Evolutionary conservation across 2,888 invertebrate genomes (phyloP).

Genomic region (Blera fallax): DNA sequence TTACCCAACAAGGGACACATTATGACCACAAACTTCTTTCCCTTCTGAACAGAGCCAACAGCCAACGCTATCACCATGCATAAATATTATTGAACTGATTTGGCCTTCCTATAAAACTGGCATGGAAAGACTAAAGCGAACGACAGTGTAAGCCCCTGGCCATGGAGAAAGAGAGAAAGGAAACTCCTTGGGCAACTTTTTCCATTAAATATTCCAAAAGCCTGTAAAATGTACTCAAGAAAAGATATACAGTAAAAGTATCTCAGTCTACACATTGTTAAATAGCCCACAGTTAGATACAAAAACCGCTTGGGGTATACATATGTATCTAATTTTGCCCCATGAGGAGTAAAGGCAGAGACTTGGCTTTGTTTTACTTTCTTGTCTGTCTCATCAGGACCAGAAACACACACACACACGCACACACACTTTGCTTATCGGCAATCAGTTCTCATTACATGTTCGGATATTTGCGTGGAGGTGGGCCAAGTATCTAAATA

Average conservation of each 20-base stretch:
- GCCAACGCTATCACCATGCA: neutral
- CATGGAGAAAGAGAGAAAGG: neutral
- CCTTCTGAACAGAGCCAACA: neutral
- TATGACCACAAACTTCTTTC: neutral
- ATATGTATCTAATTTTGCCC: too few species aligned
- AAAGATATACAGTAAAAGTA: conserved; percentile 1
- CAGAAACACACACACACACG: too few species aligned
- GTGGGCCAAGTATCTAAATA: neutral
- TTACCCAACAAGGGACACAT: conserved; percentile 18
- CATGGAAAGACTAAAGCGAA: neutral
- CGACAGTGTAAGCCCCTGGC: neutral
- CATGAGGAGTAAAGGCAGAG: neutral
- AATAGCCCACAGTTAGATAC: conserved; percentile 13
- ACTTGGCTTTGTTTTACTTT: neutral
- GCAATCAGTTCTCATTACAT: conserved; percentile 2
- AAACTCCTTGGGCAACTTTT: conserved; percentile 22
- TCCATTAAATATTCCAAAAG: conserved; percentile 32
- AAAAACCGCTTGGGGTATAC: neutral
- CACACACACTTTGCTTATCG: neutral
- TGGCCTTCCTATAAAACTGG: neutral
- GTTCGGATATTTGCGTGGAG: neutral
- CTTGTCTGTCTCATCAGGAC: neutral
- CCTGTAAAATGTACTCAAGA: conserved; percentile 7
- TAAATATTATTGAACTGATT: conserved; percentile 30
- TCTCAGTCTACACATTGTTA: conserved; percentile 3